Conservation (phyloP, 2,797 vertebrate species). For the Sebastes reedi region DNA sequence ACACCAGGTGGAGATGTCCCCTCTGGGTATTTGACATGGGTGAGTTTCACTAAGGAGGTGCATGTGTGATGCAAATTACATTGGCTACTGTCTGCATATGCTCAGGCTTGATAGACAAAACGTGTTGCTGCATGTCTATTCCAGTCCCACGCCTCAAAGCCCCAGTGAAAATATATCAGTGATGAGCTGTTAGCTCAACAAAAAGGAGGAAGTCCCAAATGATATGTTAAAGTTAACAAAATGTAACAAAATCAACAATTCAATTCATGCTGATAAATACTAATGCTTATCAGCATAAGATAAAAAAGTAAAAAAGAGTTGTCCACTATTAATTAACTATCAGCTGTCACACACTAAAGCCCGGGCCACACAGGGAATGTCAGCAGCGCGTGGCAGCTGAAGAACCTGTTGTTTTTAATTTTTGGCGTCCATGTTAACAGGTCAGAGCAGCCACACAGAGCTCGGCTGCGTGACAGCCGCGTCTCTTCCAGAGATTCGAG, state of each 20-base stretch:
- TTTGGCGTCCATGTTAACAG: no score
- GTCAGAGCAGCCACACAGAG: no score
- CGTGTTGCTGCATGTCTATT: constrained; percentile 5
- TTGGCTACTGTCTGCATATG: background rate
- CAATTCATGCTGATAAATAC: background rate
- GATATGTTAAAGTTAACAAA: background rate
- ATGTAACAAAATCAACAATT: background rate
- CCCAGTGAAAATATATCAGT: background rate
- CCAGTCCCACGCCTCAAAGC: background rate
- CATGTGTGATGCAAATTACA: background rate
- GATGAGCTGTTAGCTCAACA: background rate
- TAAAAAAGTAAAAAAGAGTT: background rate
- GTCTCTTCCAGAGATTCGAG: no score
- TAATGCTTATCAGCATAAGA: no score
- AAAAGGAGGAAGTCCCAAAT: background rate
- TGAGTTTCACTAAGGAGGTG: constrained; percentile 61
- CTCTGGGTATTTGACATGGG: constrained; percentile 87
- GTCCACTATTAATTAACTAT: background rate
- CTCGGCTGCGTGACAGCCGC: no score
- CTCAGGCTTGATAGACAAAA: background rate
- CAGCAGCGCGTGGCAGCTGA: no score
- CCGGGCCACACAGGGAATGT: no score
- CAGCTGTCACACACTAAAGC: background rate
- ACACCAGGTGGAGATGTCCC: constrained; percentile 77
- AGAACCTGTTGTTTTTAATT: no score